Base-by-base conservation (phyloP, 2,797 vertebrate species). In the Eptatretus atami region DNA sequence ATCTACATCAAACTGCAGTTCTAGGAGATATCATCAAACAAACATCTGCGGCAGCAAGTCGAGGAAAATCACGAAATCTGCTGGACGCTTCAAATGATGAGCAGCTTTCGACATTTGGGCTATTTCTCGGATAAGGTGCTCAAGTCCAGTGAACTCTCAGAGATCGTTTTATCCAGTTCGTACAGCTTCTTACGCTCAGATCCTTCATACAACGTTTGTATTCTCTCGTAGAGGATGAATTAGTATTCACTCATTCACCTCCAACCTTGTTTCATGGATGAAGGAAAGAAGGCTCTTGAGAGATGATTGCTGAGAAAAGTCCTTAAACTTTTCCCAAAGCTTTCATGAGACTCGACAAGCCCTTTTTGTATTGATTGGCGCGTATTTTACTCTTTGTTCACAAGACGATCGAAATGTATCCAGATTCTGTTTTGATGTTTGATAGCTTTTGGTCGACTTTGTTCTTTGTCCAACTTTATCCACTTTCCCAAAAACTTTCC, bases 41-140 rank as follows among this genome's bases (percentile, higher is more conserved):
- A 61, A 10, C n/a, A 61, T n/a, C 57, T 61, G 57, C n/a, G 2
- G 57, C 57, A n/a, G 25, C 25, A 25, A 61, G n/a, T 25, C n/a
- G 25, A n/a, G 57, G 57, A n/a, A 61, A 25, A 10, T n/a, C 57
- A n/a, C 2, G 57, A 25, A 25, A 61, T n/a, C n/a, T n/a, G 9
- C n/a, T n/a, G 57, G 10, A 3, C n/a, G 1, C n/a, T 61, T 25
- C 10, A n/a, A 9, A 12, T n/a, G 57, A n/a, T 61, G n/a, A n/a
- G 57, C n/a, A n/a, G 57, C 57, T n/a, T 25, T 61, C 57, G 10
- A 61, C n/a, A 61, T 61, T 25, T 61, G 57, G n/a, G 57, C 57
- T 10, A 61, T n/a, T 61, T 61, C 57, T 61, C 57, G 57, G n/a
- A 61, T 61, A 25, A 61, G 25, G 12, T 61, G 57, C 57, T 61